Evolutionary conservation across 2,888 invertebrate species (phyloP).

Genomic region (Calliopum simillimum): DNA sequence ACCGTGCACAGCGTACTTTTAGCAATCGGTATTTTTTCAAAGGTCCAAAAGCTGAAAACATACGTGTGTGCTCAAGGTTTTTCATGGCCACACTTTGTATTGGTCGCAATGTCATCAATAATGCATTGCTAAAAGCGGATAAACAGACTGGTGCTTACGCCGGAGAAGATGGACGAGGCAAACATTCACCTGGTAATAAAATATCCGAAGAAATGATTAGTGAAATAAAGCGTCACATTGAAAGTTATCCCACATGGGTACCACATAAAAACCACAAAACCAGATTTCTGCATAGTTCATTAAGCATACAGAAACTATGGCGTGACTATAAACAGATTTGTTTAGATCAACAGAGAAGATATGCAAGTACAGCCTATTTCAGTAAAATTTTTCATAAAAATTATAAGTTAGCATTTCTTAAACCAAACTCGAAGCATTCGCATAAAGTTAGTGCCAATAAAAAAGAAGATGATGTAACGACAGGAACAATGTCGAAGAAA

Average conservation of each 20-base stretch:
- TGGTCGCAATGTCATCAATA: slow-evolving; percentile 41
- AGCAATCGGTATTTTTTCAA: slow-evolving; percentile 44
- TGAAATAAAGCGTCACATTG: slow-evolving; percentile 45
- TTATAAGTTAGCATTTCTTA: slow-evolving; percentile 44
- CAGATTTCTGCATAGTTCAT: slow-evolving; percentile 44
- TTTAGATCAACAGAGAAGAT: slow-evolving; percentile 35
- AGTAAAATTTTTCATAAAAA: slow-evolving; percentile 45
- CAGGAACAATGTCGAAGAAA: slow-evolving; percentile 19
- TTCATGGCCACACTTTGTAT: slow-evolving; percentile 45
- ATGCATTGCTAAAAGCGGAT: slow-evolving; percentile 45
- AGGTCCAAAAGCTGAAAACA: slow-evolving; percentile 43
- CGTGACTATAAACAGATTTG: slow-evolving; percentile 44
- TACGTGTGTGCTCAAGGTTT: slow-evolving; percentile 47
- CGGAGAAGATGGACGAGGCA: slow-evolving; percentile 44
- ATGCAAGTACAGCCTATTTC: slow-evolving; percentile 39
- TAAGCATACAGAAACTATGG: slow-evolving; percentile 47
- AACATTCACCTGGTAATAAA: slow-evolving; percentile 41
- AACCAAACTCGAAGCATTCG: slow-evolving; percentile 36
- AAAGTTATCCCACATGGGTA: slow-evolving; percentile 48
- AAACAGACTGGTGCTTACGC: slow-evolving; percentile 47
- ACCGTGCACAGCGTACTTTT: slow-evolving; percentile 44
- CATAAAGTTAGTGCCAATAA: slow-evolving; percentile 37
- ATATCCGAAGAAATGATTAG: slow-evolving; percentile 39
- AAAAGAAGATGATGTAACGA: background rate
- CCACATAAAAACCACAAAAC: slow-evolving; percentile 46